Base-by-base conservation (phyloP, 2,888 invertebrate species). In the Volucella zonaria region DNA sequence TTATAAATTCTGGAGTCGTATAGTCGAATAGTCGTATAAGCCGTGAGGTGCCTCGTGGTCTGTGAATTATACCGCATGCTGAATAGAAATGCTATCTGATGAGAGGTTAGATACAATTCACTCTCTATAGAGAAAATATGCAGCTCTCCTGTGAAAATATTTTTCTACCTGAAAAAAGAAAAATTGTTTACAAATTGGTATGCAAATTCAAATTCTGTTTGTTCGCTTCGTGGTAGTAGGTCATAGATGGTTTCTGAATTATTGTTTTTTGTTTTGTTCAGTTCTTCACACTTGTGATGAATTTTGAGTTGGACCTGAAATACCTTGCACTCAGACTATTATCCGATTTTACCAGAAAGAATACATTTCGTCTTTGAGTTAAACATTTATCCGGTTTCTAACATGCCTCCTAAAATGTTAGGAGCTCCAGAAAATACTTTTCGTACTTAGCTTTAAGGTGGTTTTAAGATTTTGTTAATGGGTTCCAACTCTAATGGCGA, bases 181-280 rank as follows among this genome's bases (percentile, higher is more conserved):
- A 9, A 49, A 51, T 49, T 43, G 66, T 58, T 67, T 58, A 67
- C 75, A 67, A 76, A 76, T 68, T 64, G 62, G 70, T 77, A 70
- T 77, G 77, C 70, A 77, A 61, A 77, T 77, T 77, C 47, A 70
- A 62, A 54, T 77, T 67, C 23, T 54, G 1, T 31, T 31, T 31
- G 31, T 54, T 49, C 45, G 42, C 43, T 61, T 10, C 45, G 9
- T 54, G 54, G 54, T 68, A 68, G 68, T 77, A 61, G 68, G 68
- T 77, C 67, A 52, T 58, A 18, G 45, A 49, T 56, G 64, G 56
- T 64, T 74, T 74, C 40, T 31, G 31, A 23, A n/a, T n/a, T 23
- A 2, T 64, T 74, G 42, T 74, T 64, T 54, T 56, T 31, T 14
- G n/a, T 4, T n/a, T 31, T 74, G 42, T 45, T 23, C 56, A 15